A percentile compares a stretch with the other conserved stretches of the same genome.
These are phyloP conservation scores for Parasteatoda tepidariorum DNA, from an alignment of 1,140 invertebrate genomes.

Conservation along the genomic window DNA sequence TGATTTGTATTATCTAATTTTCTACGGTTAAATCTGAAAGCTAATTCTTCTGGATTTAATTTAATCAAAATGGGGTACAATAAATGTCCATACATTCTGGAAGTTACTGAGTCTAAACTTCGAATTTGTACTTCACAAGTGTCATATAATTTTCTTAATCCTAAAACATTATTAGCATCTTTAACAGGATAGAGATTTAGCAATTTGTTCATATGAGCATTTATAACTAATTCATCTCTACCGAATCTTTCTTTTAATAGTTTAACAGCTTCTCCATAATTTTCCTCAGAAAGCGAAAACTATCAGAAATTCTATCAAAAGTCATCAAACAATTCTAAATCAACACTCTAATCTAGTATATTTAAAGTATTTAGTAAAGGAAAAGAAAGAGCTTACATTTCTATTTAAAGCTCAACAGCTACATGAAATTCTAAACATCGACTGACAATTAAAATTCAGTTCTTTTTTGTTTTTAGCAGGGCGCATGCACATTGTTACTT, in stretches of 20 bases:
- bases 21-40: not conserved
- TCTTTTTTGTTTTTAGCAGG: too few relatives aligned
- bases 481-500: too few relatives aligned
- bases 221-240: not conserved
- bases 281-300: not conserved
- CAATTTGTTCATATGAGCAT: not conserved
- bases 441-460: too few relatives aligned
- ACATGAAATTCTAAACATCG: too few relatives aligned
- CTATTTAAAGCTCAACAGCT: too few relatives aligned
- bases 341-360: too few relatives aligned
- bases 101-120: not conserved
- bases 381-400: too few relatives aligned
- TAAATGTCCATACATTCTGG: not conserved
- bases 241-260: not conserved
- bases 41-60: not conserved
- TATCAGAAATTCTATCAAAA: too few relatives aligned
- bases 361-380: too few relatives aligned
- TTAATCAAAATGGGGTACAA: not conserved
- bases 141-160: not conserved
- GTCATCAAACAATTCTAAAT: constrained; percentile 3
- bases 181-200: not conserved
- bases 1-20: not conserved
- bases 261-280: not conserved
- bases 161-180: not conserved
- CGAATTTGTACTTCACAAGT: not conserved